Evolutionary conservation across 2,888 invertebrate genomes (phyloP).

Genomic region (Didymodactylos carnosus): DNA sequence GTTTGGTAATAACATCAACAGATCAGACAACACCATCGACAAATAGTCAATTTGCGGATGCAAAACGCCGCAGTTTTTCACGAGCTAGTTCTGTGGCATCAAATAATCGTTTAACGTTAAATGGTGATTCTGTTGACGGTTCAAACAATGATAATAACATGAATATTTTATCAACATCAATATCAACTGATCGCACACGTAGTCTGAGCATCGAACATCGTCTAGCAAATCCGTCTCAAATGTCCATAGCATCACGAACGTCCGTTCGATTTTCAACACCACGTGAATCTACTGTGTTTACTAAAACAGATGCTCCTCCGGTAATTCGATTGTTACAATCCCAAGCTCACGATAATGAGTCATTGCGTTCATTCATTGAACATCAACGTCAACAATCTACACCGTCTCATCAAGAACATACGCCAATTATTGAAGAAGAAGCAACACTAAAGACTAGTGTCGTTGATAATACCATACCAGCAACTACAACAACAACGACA

Average conservation of each 20-base stretch:
- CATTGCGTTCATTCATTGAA: background rate
- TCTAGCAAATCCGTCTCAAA: constrained; percentile 5
- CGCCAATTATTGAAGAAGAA: background rate
- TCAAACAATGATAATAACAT: background rate
- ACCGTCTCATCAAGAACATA: background rate
- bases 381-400: background rate
- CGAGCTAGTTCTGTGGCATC: background rate
- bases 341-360: background rate
- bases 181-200: background rate
- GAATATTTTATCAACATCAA: background rate
- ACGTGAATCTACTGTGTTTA: constrained; percentile 11
- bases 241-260: constrained; percentile 1
- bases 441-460: too few species aligned
- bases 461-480: too few species aligned
- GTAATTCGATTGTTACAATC: background rate
- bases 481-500: background rate
- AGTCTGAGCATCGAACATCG: constrained; percentile 8
- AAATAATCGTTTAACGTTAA: background rate
- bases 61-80: background rate
- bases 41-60: background rate
- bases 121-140: too few species aligned
- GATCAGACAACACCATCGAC: background rate
- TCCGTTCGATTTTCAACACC: constrained; percentile 5
- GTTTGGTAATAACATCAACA: background rate
- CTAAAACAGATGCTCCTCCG: background rate